phyloP scores from a whole-genome alignment of 2,797 vertebrate species.

The Xenops minutus region DNA sequence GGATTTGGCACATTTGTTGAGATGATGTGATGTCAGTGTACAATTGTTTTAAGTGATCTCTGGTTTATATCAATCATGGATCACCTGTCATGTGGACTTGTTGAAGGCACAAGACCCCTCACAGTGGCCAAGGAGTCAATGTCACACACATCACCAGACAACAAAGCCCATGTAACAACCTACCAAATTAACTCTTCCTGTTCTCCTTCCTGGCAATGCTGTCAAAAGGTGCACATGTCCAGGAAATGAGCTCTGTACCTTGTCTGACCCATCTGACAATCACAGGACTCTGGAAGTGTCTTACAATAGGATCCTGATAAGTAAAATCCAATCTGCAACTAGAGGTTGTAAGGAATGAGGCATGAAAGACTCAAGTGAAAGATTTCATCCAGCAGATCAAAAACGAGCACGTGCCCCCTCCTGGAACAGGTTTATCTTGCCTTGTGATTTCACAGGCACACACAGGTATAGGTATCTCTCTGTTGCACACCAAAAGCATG shows the following conservation, averaged over 20 bases:
- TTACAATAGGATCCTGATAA: not conserved
- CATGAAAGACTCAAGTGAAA: not conserved
- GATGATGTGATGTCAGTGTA: fast-evolving
- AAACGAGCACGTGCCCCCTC: not conserved
- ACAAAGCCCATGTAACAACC: not conserved
- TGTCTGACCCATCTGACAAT: not conserved
- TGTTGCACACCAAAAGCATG: not conserved
- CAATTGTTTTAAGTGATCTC: not conserved
- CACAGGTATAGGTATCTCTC: not conserved
- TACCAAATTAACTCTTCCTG: not conserved
- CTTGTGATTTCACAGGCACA: fast-evolving
- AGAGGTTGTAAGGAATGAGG: not conserved
- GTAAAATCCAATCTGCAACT: not conserved
- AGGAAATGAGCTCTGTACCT: not conserved
- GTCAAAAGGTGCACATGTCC: not conserved
- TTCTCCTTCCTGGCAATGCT: not conserved
- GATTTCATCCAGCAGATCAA: not conserved
- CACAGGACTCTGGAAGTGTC: not conserved
- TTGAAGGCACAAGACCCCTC: not conserved
- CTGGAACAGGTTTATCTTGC: not conserved
- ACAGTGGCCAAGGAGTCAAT: not conserved
- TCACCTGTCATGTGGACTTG: not conserved
- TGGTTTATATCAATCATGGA: fast-evolving
- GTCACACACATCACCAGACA: not conserved
- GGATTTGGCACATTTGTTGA: not conserved